phyloP scores from a whole-genome alignment of 1,140 invertebrate genomes.

The Drosophila nikananu region DNA sequence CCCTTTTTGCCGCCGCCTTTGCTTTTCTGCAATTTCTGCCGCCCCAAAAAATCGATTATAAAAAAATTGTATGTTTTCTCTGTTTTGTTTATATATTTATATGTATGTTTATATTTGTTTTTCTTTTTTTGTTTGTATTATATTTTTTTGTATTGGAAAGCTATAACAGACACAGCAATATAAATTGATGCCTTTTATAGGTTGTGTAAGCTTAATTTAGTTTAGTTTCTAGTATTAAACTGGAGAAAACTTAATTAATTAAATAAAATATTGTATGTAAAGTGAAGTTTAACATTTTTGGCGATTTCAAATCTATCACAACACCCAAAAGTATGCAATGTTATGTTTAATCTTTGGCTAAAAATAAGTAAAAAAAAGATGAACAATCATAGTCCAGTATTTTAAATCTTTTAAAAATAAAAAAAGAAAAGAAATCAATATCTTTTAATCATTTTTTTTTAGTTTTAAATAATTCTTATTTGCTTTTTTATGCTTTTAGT shows the following conservation, averaged over 20 bases:
- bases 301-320: too few relatives aligned
- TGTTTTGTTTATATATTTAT: neutral
- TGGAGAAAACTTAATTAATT: too few relatives aligned
- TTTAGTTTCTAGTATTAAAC: too few relatives aligned
- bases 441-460: neutral
- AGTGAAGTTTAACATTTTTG: too few relatives aligned
- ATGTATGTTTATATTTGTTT: neutral
- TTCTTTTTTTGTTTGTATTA: neutral
- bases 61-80: neutral
- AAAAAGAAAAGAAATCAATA: neutral
- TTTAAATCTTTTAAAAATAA: too few relatives aligned
- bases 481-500: too few relatives aligned
- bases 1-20: neutral
- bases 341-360: neutral
- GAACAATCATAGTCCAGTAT: too few relatives aligned
- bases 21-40: conserved; percentile 16
- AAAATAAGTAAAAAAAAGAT: too few relatives aligned
- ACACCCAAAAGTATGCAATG: neutral
- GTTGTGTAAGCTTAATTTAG: neutral
- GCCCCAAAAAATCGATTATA: conserved; percentile 23
- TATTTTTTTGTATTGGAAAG: neutral
- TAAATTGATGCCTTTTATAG: neutral
- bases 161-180: neutral
- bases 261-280: too few relatives aligned
- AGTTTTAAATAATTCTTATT: neutral